Conservation (phyloP, 2,113 vertebrate genomes). For the Orcinus orca region DNA sequence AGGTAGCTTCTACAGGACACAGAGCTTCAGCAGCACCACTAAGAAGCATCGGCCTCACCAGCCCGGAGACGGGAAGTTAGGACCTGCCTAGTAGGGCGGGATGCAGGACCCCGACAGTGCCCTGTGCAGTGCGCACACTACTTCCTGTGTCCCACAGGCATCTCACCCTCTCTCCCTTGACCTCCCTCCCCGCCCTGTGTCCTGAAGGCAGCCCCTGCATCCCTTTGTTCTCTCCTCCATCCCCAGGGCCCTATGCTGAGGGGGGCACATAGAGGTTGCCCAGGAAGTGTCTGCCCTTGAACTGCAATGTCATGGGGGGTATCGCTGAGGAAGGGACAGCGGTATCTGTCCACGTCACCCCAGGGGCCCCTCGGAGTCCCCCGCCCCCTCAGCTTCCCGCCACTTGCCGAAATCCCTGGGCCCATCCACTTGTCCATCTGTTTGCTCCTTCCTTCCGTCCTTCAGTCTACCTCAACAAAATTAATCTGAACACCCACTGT, state of each 20-base stretch:
- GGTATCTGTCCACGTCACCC: neutral
- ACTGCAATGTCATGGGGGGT: fast-evolving
- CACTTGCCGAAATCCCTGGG: too few relatives aligned
- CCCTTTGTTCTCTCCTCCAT: too few relatives aligned
- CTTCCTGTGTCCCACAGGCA: neutral
- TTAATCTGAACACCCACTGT: neutral
- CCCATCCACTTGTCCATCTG: fast-evolving
- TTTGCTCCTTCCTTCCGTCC: neutral
- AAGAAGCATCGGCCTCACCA: fast-evolving
- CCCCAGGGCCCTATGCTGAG: neutral
- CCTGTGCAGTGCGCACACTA: fast-evolving
- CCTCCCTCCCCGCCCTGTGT: neutral
- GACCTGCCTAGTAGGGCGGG: too few relatives aligned
- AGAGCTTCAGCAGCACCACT: fast-evolving
- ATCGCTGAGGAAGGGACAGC: neutral
- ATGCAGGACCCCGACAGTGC: fast-evolving
- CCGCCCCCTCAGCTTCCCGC: neutral
- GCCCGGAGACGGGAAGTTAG: neutral
- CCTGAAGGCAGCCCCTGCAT: neutral
- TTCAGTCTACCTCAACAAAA: neutral
- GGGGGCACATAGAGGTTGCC: fast-evolving
- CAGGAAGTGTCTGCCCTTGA: neutral
- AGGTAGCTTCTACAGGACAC: fast-evolving
- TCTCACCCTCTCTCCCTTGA: fast-evolving
- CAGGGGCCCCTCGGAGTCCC: fast-evolving